These are phyloP conservation scores for Python bivittatus DNA, from an alignment of 2,113 vertebrate genomes.

Conservation along the genomic window DNA sequence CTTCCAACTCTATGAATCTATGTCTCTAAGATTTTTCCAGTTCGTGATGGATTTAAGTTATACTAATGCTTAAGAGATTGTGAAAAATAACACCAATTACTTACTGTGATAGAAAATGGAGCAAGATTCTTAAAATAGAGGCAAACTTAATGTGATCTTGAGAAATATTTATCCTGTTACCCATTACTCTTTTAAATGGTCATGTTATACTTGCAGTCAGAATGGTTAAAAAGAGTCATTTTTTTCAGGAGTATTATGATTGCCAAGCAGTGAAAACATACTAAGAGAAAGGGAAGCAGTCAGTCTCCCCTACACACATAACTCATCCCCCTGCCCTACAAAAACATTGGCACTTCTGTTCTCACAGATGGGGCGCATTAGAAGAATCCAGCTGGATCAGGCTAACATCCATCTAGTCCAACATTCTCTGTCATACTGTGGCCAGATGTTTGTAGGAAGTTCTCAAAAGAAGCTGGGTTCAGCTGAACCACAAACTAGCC, in stretches of 20 bases:
- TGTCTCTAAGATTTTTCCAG: not conserved
- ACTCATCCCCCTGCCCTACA: not conserved
- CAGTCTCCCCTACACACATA: not conserved
- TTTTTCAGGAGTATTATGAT: not conserved
- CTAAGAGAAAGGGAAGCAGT: not conserved
- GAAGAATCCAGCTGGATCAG: not conserved
- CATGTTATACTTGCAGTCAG: not conserved
- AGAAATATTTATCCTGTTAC: not conserved
- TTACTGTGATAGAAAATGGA: not conserved
- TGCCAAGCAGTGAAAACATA: not conserved
- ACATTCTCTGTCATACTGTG: not conserved
- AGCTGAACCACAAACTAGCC: not conserved
- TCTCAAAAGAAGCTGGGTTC: not conserved
- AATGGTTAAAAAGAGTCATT: not conserved
- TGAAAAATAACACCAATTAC: not conserved
- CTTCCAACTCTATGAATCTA: not conserved
- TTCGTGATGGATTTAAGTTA: not conserved
- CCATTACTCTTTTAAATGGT: not conserved
- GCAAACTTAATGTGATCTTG: not conserved
- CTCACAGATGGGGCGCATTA: not conserved
- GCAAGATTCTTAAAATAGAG: not conserved
- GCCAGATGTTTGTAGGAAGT: not conserved
- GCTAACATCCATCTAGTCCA: not conserved
- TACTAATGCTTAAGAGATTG: not conserved
- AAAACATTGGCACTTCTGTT: not conserved